Evolutionary conservation across 2,113 vertebrate species (phyloP), one percentile per base, ranked within the genome.

Genomic region (Isichthys henryi): DNA sequence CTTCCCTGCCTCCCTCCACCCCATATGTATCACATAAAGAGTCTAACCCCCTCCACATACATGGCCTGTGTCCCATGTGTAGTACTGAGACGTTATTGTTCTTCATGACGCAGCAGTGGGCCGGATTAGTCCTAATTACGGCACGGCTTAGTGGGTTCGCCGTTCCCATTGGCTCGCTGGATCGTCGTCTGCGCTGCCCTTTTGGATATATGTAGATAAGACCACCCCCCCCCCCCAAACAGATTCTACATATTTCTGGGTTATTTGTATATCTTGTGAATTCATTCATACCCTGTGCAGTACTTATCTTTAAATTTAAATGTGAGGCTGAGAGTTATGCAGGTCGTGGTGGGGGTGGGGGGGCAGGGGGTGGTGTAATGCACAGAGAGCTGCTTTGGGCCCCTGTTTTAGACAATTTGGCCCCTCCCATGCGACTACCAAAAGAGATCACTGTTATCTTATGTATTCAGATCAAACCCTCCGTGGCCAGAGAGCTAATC

Each of bases 281-380:
- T 94, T 92, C 92, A 93, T 96, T 91, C n/a, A 93, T 94, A 92
- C 94, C 89, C 90, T 58, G 93, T 91, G 88, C 91, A 92, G 91
- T 93, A 92, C 93, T 89, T 94, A 86, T 89, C 90, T 92, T 96
- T 94, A 95, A 94, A 94, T 93, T 90, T 92, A 89, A 91, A 90
- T 90, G 91, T 94, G 94, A 93, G 92, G 94, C 93, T 93, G 89
- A 21, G 17, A 56, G 90, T 94, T 96, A 95, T 94, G 96, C 90
- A 89, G 91, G 84, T 92, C 43, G 7, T 90, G 93, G 93, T 96
- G 94, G 93, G 95, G 94, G 93, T 94, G 94, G 48, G 19, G 19
- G 39, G 39, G 2, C 58, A 19, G 77, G 84, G 23, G 46, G 1
- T 10, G 46, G 43, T 27, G 23, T 27, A 50, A 5, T n/a, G 62